A percentile compares a stretch with the other conserved stretches of the same genome.
phyloP scores from a whole-genome alignment of 2,113 vertebrate species.

The Misgurnus anguillicaudatus region DNA sequence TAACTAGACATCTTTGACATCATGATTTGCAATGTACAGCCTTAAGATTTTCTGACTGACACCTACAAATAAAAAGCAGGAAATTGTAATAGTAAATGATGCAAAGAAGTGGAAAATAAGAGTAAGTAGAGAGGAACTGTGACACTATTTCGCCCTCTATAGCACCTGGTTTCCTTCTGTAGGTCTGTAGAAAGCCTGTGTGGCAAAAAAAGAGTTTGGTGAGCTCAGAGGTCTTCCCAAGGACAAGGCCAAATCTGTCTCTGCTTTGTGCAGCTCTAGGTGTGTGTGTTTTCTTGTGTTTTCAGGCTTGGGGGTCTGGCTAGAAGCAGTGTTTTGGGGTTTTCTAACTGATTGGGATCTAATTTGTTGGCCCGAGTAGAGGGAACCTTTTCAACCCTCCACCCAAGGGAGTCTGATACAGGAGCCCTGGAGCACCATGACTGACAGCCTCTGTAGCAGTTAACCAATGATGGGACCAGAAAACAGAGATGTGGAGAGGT shows the following conservation, averaged over 20 bases:
- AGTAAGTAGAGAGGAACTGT: conserved; percentile 55
- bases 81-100: conserved; percentile 11
- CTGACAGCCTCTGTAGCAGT: conserved; percentile 46
- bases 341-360: conserved; percentile 74
- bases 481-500: conserved; percentile 15
- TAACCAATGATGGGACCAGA: conserved; percentile 32
- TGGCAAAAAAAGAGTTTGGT: conserved; percentile 40
- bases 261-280: conserved; percentile 53
- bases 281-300: conserved; percentile 56
- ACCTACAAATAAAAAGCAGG: conserved; percentile 11
- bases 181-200: conserved; percentile 46
- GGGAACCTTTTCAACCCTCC: conserved; percentile 53
- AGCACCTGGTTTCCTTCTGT: conserved; percentile 75
- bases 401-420: conserved; percentile 69
- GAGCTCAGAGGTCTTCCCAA: conserved; percentile 63
- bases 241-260: conserved; percentile 72
- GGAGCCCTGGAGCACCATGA: conserved; percentile 55
- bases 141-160: conserved; percentile 63
- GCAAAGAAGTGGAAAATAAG: neutral
- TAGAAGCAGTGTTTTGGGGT: conserved; percentile 55
- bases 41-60: neutral
- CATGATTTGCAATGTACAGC: neutral
- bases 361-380: conserved; percentile 70
- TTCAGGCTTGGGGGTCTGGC: conserved; percentile 60
- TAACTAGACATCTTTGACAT: neutral